Evolutionary conservation across 2,113 vertebrate genomes (phyloP), one percentile per base, ranked within the genome.

Genomic region (Sinocyclocheilus maitianheensis): DNA sequence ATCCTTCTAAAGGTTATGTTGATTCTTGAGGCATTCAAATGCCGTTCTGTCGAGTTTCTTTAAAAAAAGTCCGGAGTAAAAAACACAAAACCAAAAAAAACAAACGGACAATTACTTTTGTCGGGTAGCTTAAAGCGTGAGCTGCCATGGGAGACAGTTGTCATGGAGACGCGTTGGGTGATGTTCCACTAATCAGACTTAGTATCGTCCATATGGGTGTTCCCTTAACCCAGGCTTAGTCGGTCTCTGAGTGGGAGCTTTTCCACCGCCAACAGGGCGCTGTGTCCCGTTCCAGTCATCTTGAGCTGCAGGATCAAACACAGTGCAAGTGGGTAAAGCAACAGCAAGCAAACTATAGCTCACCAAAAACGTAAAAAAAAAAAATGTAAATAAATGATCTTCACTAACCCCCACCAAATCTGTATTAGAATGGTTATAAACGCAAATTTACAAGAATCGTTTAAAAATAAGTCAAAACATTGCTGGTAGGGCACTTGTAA

Each of bases 161-260:
- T 93, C 84, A 91, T 94, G 87, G 92, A 89, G 91, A 92, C 93
- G 87, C 90, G 87, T 90, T 89, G 89, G 91, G 87, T 88, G 92
- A 87, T 51, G 85, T 86, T 87, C 92, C 91, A 62, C 84, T 83
- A 79, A 82, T 71, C 75, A 30, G 93, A 95, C 94, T 97, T 93
- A 99, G 94, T 99, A 99, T 95, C 96, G 96, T 93, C 96, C 95
- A 88, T 99, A 99, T 46, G 97, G 98, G 91, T 98, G 97, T 80
- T 99, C 97, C 91, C 97, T 95, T 95, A 97, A 99, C 30, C 96
- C 89, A 63, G 97, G 96, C 93, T 99, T 99, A 90, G 96, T 93
- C 30, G 95, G 95, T 95, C 97, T 93, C 89, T 96, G 94, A 60
- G 96, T 93, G 0, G 95, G 96, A 55, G 95, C 96, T 92, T 99